These are phyloP conservation scores for Danio kyathit DNA, from an alignment of 2,797 vertebrate species.

Conservation along the genomic window DNA sequence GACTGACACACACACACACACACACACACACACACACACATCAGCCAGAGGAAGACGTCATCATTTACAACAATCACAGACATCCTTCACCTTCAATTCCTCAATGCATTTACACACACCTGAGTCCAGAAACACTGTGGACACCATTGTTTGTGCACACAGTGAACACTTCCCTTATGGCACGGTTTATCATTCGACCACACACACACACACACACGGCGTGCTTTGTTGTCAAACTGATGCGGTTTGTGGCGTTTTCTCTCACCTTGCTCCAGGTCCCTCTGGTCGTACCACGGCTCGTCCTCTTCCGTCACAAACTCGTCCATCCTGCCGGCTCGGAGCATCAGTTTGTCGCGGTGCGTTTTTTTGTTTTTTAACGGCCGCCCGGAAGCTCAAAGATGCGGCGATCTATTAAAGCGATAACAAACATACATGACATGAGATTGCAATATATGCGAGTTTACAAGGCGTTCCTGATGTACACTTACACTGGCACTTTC, in stretches of 20 bases:
- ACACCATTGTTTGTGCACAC: constrained; percentile 1
- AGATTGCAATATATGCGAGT: neutral
- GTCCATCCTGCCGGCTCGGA: constrained; percentile 90
- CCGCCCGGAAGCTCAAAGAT: constrained; percentile 71
- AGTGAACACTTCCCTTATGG: constrained; percentile 23
- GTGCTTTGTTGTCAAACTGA: constrained; percentile 3
- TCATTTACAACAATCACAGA: constrained; percentile 2
- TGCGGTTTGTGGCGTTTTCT: neutral
- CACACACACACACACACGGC: neutral
- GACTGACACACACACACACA: constrained; percentile 4
- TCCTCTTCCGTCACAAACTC: constrained; percentile 95
- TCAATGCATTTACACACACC: neutral
- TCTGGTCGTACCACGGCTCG: constrained; percentile 95
- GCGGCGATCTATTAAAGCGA: constrained; percentile 24
- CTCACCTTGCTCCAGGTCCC: constrained; percentile 97
- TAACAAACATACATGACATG: neutral
- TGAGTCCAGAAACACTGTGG: neutral
- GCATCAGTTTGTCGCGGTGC: constrained; percentile 67
- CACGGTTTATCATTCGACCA: neutral
- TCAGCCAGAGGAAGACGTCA: constrained; percentile 29
- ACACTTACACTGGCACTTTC: neutral
- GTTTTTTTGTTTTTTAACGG: neutral
- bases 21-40: neutral
- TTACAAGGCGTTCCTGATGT: neutral
- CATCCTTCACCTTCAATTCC: neutral